Evolutionary conservation across 2,888 invertebrate species (phyloP), one percentile per base, ranked within the genome.

Genomic region (Lacanobia wlatinum): DNA sequence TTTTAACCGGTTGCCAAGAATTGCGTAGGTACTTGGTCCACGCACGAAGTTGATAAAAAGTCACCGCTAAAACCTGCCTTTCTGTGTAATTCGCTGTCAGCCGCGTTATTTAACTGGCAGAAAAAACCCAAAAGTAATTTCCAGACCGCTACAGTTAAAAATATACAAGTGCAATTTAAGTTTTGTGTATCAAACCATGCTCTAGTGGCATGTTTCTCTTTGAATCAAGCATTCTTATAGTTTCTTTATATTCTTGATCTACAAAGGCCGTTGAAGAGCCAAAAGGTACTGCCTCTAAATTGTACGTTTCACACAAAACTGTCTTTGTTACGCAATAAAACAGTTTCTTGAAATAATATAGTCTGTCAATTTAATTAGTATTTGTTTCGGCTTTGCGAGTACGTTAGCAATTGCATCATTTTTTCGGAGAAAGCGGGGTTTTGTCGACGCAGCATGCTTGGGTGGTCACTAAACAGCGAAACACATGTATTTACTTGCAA

Each of bases 361-460:
- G 76, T 80, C 63, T 78, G 73, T 82, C 87, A 85, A 80, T 84
- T 86, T 86, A 88, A 87, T 90, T 87, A 87, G 75, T 80, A 76
- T 82, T 82, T 71, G 58, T 72, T 63, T 53, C 59, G 77, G 65
- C 43, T 70, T 68, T 34, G 50, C 48, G 74, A 66, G 50, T 68
- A 67, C 55, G 67, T 67, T 64, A 58, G 68, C 62, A 63, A 72
- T 90, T 89, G 72, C 89, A 78, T 88, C 83, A 88, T 63, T 61
- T 83, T 85, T 87, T 89, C 78, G 83, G 88, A 87, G 90, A 91
- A 90, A 90, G 86, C 84, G 76, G 66, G 21, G 46, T 73, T 80
- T 82, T 79, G 70, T 73, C 52, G 63, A 74, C 71, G 69, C 67
- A 67, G 73, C 81, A 84, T 82, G 73, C 79, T 77, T 43, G 79